phyloP scores from a whole-genome alignment of 2,113 vertebrate genomes.

The Psittacus erithacus region DNA sequence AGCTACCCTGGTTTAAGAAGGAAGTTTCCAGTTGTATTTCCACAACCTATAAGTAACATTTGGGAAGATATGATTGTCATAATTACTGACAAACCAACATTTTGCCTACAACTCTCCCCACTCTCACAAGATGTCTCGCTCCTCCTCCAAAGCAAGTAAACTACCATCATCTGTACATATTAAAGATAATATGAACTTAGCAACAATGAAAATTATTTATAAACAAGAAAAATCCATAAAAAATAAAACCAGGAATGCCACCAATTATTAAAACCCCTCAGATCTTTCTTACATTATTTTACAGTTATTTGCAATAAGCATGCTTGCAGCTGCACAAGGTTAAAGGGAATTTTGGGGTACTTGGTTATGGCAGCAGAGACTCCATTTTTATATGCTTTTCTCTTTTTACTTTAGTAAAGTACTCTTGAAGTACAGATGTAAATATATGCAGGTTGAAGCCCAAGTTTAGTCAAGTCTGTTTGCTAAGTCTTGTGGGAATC shows the following conservation, averaged over 20 bases:
- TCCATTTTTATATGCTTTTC: background rate
- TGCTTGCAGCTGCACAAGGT: background rate
- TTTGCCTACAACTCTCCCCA: background rate
- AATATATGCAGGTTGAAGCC: background rate
- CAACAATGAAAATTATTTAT: background rate
- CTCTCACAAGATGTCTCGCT: background rate
- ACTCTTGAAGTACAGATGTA: background rate
- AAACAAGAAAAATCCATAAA: background rate
- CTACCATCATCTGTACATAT: background rate
- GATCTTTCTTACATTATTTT: background rate
- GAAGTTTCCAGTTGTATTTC: background rate
- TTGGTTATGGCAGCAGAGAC: background rate
- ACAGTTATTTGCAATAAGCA: background rate
- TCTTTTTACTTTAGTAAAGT: background rate
- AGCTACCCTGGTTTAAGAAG: background rate
- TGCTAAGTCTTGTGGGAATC: background rate
- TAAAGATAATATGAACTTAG: background rate
- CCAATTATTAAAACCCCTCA: rapidly evolving
- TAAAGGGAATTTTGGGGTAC: background rate
- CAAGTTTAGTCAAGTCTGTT: background rate
- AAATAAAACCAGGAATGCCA: background rate
- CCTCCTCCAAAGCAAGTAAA: background rate
- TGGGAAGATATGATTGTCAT: background rate
- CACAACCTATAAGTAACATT: background rate
- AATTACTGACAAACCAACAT: background rate